Percentiles rank a stretch among this genome's conserved stretches.
phyloP scores from a whole-genome alignment of 2,888 invertebrate species.

The Desoria tigrina region DNA sequence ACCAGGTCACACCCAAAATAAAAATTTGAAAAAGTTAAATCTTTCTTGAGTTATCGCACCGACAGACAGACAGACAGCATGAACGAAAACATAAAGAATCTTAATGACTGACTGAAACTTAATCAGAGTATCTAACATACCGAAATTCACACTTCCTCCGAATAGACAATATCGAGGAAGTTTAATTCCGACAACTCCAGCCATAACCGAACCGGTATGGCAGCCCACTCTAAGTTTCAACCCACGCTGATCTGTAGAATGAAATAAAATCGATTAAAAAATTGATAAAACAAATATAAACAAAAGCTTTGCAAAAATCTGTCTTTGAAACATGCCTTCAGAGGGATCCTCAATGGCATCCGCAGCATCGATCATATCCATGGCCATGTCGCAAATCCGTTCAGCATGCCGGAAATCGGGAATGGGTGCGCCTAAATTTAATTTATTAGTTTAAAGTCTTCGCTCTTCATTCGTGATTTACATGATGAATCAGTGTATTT shows the following conservation, averaged over 20 bases:
- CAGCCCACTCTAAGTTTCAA: conserved; percentile 81
- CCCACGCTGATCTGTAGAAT: conserved; percentile 59
- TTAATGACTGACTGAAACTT: not conserved
- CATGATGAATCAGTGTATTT: not conserved
- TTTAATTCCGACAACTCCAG: conserved; percentile 90
- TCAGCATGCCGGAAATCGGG: conserved; percentile 87
- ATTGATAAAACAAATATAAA: no score
- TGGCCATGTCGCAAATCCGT: conserved; percentile 89
- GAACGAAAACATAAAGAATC: conserved; percentile 4
- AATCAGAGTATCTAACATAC: conserved; percentile 21
- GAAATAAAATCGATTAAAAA: not conserved
- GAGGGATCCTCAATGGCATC: conserved; percentile 54
- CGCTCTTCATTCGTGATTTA: not conserved
- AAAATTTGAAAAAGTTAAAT: no score
- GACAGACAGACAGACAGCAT: no score
- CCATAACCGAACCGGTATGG: conserved; percentile 88
- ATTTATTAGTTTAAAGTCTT: no score
- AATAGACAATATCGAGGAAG: conserved; percentile 86
- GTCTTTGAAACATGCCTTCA: conserved; percentile 14
- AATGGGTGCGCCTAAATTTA: conserved; percentile 71
- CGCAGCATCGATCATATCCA: conserved; percentile 78
- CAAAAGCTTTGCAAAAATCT: not conserved
- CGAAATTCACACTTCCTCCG: conserved; percentile 85
- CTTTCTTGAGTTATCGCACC: no score
- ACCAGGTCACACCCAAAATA: no score